Evolutionary conservation across 1,140 invertebrate species (phyloP), one percentile per base, ranked within the genome.

Genomic region (Drosophila seguyi): DNA sequence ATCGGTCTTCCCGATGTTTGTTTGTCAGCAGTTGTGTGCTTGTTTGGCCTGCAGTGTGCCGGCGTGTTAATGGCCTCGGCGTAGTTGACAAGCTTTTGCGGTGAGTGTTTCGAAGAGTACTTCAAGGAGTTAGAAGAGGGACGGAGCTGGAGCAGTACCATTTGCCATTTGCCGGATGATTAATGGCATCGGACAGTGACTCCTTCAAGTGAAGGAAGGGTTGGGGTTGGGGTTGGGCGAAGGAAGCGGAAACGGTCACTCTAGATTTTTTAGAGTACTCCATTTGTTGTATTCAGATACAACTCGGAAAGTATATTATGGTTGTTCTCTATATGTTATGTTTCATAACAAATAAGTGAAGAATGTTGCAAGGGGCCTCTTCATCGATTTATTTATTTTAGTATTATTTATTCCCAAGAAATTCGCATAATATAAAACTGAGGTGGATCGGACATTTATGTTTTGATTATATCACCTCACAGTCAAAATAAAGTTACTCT

Each of bases 51-150:
- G 69, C 59, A 55, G 71, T 82, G 58, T 41, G 74, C 72, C 60
- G 81, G 74, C 76, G 84, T 87, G 84, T 87, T 88, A 84, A 88
- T 90, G 85, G 81, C 61, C 81, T 55, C 84, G 81, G 84, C 84
- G 78, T 81, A 85, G 73, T 75, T 86, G 81, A 79, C 81, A 90
- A 81, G 69, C 67, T 86, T 75, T 79, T 81, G 69, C 52, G 81
- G 77, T 79, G 78, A 90, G 74, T 85, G 59, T 59, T 76, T 73
- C 45, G 44, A 56, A 47, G 50, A 52, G 50, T 29, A 52, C 69
- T 86, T 45, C 52, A 69, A 79, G 47, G 42, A 77, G 80, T 47
- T 50, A 8, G 20, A 36, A 22, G 31, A 20, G 36, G 48, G 66
- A 38, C 39, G 16, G 10, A 36, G 52, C 44, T 20, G 42, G 38